Conservation (phyloP, 2,113 vertebrate species). For the Dermatemys mawii region DNA sequence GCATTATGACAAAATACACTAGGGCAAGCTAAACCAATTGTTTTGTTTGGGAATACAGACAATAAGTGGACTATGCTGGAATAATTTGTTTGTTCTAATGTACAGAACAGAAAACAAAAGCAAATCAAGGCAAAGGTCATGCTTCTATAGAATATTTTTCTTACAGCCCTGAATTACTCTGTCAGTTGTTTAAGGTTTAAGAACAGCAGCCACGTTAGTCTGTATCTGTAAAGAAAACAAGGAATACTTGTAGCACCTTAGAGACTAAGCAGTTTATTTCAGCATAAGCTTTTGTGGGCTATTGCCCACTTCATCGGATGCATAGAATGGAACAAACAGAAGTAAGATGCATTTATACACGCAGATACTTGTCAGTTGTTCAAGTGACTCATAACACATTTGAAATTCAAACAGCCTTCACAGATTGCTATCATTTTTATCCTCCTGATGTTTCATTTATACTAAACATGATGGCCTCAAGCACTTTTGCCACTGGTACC, state of each 20-base stretch:
- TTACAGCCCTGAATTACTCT: slow-evolving; percentile 21
- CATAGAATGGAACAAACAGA: no score
- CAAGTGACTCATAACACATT: background rate
- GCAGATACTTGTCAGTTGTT: background rate
- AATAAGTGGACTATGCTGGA: background rate
- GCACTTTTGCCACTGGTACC: background rate
- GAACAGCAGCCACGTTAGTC: no score
- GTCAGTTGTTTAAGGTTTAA: background rate
- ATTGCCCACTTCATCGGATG: no score
- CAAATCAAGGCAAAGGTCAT: background rate
- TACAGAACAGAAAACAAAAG: background rate
- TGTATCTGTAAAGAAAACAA: no score
- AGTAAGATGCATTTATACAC: no score
- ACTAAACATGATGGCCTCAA: background rate
- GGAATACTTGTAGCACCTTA: no score
- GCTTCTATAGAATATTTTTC: background rate
- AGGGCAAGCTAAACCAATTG: background rate
- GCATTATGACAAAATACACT: background rate
- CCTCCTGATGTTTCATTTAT: background rate
- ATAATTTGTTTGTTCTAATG: background rate
- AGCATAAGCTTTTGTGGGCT: no score
- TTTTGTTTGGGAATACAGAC: background rate
- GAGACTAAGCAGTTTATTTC: no score
- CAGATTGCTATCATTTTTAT: background rate
- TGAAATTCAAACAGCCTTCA: slow-evolving; percentile 14